A percentile compares a stretch with the other conserved stretches of the same genome.
Conservation (phyloP, 2,888 invertebrate species). For the Molanna angustata region DNA sequence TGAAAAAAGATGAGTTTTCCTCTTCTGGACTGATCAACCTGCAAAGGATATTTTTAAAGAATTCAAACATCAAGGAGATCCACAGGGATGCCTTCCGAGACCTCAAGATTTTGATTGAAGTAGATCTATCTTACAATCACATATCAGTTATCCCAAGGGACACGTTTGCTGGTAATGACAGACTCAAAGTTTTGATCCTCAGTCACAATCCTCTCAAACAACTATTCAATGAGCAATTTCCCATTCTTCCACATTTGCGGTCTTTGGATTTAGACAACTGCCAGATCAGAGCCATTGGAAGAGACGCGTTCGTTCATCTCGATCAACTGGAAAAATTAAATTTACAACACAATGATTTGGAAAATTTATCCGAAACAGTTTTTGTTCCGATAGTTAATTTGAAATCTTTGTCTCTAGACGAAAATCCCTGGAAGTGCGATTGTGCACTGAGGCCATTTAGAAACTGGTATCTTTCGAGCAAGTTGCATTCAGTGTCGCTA, state of each 20-base stretch:
- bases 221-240: conserved; percentile 75
- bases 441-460: conserved; percentile 70
- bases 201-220: conserved; percentile 77
- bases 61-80: conserved; percentile 68
- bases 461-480: conserved; percentile 66
- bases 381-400: conserved; percentile 64
- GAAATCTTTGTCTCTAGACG: conserved; percentile 66
- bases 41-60: conserved; percentile 77
- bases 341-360: conserved; percentile 77
- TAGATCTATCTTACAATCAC: conserved; percentile 81
- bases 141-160: conserved; percentile 70
- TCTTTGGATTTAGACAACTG: conserved; percentile 80
- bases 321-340: conserved; percentile 61
- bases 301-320: conserved; percentile 29
- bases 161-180: conserved; percentile 80
- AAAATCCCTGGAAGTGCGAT: conserved; percentile 78
- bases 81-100: conserved; percentile 81
- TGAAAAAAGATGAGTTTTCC: conserved; percentile 75
- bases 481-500: conserved; percentile 62
- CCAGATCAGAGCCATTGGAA: conserved; percentile 61
- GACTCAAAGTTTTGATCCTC: conserved; percentile 72
- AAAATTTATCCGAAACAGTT: conserved; percentile 63
- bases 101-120: conserved; percentile 78
- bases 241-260: conserved; percentile 72
- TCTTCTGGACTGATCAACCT: conserved; percentile 77